phyloP scores from a whole-genome alignment of 2,888 invertebrate species.

The Eudasyphora cyanicolor region DNA sequence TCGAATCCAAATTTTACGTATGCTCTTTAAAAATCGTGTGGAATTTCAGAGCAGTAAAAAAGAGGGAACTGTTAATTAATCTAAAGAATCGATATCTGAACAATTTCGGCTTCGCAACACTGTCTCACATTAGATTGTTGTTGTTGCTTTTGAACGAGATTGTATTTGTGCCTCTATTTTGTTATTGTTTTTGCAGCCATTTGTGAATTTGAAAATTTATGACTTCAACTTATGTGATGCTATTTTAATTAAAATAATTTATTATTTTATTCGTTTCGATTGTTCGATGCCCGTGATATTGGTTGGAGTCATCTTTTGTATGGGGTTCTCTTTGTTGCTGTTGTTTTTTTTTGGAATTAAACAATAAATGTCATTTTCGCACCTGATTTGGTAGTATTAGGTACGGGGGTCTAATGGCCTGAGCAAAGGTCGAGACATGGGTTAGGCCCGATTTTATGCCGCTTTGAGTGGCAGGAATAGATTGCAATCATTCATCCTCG shows the following conservation, averaged over 20 bases:
- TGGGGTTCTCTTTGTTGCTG: too few relatives aligned
- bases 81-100: too few relatives aligned
- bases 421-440: constrained; percentile 9
- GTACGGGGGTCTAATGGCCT: background rate
- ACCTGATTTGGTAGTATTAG: constrained; percentile 14
- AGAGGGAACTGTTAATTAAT: too few relatives aligned
- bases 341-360: constrained; percentile 22
- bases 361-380: constrained; percentile 55
- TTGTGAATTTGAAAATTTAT: constrained; percentile 64
- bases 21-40: too few relatives aligned
- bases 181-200: constrained; percentile 43
- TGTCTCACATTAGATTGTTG: background rate
- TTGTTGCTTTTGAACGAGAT: constrained; percentile 12
- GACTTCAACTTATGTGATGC: constrained; percentile 45
- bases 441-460: background rate
- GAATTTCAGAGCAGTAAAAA: too few relatives aligned
- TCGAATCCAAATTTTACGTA: too few relatives aligned
- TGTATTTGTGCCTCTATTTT: constrained; percentile 7
- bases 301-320: constrained; percentile 41
- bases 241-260: constrained; percentile 65
- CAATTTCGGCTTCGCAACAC: constrained; percentile 8
- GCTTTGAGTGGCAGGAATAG: too few relatives aligned
- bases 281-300: constrained; percentile 32
- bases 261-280: constrained; percentile 62
- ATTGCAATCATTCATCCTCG: too few relatives aligned